Percentiles rank a stretch among this genome's conserved stretches.
Conservation (phyloP, 2,888 invertebrate species). For the Lepidocyrtoides sp. region DNA sequence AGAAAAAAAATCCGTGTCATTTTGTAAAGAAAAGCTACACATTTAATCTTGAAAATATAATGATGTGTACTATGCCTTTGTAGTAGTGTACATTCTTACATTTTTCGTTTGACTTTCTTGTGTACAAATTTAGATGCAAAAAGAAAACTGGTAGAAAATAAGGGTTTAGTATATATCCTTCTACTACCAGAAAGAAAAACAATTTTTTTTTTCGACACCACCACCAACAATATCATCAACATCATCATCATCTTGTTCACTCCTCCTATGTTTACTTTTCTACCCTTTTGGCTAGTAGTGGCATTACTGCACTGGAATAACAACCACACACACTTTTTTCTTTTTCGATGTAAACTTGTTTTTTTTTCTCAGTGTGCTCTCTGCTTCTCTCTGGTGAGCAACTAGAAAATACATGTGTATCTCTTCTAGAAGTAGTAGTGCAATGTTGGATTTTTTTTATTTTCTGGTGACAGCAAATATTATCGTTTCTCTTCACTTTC, state of each 20-base stretch:
- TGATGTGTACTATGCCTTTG: background rate
- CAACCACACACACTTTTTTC: background rate
- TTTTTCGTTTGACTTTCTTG: background rate
- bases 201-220: background rate
- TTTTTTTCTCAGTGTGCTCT: conserved; percentile 33
- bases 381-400: conserved; percentile 21
- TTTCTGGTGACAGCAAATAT: conserved; percentile 15
- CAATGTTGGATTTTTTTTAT: background rate
- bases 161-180: background rate
- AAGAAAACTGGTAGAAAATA: background rate
- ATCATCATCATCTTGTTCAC: conserved; percentile 10
- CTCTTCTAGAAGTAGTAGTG: background rate
- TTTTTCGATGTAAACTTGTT: background rate
- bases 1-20: background rate
- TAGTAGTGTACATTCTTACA: background rate
- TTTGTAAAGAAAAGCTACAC: background rate
- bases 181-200: conserved; percentile 18
- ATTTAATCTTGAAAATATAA: conserved; percentile 14
- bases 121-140: background rate
- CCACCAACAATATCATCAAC: background rate
- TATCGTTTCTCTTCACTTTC: background rate
- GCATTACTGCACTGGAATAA: background rate
- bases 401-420: background rate
- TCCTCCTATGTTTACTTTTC: conserved; percentile 50
- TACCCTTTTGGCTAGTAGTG: background rate